Evolutionary conservation across 2,888 invertebrate genomes (phyloP), one percentile per base, ranked within the genome.

Genomic region (Coenonympha glycerion): DNA sequence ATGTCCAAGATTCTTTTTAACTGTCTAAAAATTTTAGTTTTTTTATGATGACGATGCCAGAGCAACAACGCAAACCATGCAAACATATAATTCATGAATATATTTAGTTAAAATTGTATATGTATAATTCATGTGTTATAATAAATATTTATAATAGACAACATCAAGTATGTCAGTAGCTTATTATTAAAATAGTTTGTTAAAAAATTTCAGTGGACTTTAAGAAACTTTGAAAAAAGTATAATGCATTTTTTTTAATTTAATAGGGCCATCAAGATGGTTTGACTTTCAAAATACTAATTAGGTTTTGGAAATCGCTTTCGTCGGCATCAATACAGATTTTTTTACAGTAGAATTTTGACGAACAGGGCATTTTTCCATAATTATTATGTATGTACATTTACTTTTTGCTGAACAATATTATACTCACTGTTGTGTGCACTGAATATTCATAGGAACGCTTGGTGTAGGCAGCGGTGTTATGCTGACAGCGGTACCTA

Each of bases 1-100:
- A 90, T 90, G 79, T 90, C 89, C 79, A 90, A 83, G 74, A 90
- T 90, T 65, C 90, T 89, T 75, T 79, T 84, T 69, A 87, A 73
- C 71, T 88, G 85, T 71, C 88, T 88, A 72, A 62, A n/a, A 64
- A 60, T 62, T 67, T 71, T 66, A 69, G 62, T 67, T 53, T 51
- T n/a, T 42, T 15, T 47, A 49, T 56, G 46, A 49, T 52, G 53
- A 57, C 66, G 70, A 66, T 65, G 46, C 13, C 11, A 46, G 58
- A 52, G 55, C 60, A 60, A 68, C 78, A 64, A 75, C 46, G 26
- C 85, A 87, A 76, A 85, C 84, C 87, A 87, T 87, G 87, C 87
- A 87, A 84, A 80, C 63, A 76, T 67, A 68, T 64, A n/a, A 67
- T 66, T 65, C 65, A 81, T 84, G 63, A 84, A 76, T 80, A 76